A percentile compares a stretch with the other conserved stretches of the same genome.
These are phyloP conservation scores for Malurus splendens DNA, from an alignment of 2,797 vertebrate genomes.

Conservation along the genomic window DNA sequence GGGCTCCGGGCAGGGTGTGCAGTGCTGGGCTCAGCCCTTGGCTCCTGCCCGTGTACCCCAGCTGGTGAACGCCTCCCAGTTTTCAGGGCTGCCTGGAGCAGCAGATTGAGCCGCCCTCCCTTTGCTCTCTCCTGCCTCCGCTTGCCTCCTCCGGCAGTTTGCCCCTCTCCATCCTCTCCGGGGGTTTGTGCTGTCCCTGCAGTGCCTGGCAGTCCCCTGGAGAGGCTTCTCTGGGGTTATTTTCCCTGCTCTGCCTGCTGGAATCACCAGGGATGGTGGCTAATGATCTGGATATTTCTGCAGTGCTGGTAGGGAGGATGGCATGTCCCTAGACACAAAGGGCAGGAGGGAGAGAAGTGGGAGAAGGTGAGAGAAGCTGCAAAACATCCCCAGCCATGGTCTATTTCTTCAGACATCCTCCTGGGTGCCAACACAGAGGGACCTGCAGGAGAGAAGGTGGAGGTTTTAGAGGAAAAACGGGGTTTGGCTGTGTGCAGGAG, in stretches of 20 bases:
- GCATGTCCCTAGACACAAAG: fast-evolving
- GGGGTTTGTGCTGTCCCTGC: neutral
- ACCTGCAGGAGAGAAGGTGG: neutral
- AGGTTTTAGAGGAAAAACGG: neutral
- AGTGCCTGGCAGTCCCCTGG: neutral
- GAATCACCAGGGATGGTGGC: neutral
- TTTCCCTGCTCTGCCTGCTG: neutral
- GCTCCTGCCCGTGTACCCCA: neutral
- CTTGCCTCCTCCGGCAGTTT: neutral
- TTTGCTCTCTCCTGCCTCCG: neutral
- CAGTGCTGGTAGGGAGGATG: neutral
- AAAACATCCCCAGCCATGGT: neutral
- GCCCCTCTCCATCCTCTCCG: neutral
- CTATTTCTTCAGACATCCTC: neutral
- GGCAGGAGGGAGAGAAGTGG: neutral
- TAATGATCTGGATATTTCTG: neutral
- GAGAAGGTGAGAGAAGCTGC: neutral
- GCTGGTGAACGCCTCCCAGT: neutral
- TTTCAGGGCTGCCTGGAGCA: neutral
- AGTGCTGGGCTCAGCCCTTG: neutral
- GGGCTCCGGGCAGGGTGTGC: neutral
- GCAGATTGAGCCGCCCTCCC: conserved; percentile 4
- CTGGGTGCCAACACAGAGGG: fast-evolving
- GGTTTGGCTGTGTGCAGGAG: neutral
- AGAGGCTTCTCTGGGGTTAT: neutral